A percentile compares a stretch with the other conserved stretches of the same genome.
Evolutionary conservation across 2,888 invertebrate genomes (phyloP).

Genomic region (Tuberolachnus salignus): DNA sequence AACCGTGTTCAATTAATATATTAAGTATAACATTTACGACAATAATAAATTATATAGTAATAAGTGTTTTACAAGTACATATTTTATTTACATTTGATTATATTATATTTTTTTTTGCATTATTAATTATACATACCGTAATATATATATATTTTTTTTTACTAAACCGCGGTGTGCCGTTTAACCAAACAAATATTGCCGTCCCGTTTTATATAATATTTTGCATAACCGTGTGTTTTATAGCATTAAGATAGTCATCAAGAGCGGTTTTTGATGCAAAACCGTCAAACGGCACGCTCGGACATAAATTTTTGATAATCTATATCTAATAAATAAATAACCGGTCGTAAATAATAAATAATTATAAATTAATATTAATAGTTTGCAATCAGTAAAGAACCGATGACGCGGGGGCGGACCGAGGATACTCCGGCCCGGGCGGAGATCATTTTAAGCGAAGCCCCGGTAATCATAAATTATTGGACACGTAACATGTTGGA

Average conservation of each 20-base stretch:
- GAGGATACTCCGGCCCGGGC: too few relatives aligned
- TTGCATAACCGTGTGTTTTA: neutral
- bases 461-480: too few relatives aligned
- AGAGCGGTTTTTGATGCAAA: constrained; percentile 15
- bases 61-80: neutral
- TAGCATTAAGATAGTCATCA: neutral
- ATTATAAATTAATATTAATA: neutral
- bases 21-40: neutral
- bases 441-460: too few relatives aligned
- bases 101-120: neutral
- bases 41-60: neutral
- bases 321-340: neutral
- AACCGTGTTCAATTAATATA: constrained; percentile 2
- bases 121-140: neutral
- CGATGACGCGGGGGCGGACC: too few relatives aligned
- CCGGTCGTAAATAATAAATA: neutral
- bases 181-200: neutral
- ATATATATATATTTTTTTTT: neutral
- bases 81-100: neutral
- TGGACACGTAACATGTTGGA: too few relatives aligned
- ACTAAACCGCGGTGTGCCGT: neutral
- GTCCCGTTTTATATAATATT: neutral
- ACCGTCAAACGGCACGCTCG: neutral
- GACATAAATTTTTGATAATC: neutral
- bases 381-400: too few relatives aligned